These are phyloP conservation scores for Baryphthengus martii DNA, from an alignment of 2,113 vertebrate species.

Conservation along the genomic window DNA sequence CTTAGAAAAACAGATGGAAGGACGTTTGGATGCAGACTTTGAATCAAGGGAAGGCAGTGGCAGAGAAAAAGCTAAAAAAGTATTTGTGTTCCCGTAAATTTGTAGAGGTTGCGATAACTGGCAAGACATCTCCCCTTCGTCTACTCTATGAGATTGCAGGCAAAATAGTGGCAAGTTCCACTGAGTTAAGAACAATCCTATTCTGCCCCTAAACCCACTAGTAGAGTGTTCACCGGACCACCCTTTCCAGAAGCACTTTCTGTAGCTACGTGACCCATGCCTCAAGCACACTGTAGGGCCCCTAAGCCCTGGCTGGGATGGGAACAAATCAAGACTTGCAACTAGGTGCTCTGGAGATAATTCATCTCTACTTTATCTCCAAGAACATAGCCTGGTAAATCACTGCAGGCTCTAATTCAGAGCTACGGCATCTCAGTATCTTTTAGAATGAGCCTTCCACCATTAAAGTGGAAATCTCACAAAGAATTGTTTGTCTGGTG, in stretches of 20 bases:
- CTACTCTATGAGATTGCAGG: background rate
- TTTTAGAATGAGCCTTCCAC: background rate
- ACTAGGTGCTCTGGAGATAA: background rate
- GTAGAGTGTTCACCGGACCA: background rate
- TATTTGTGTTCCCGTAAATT: background rate
- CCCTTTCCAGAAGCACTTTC: background rate
- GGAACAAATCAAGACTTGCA: background rate
- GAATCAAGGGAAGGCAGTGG: background rate
- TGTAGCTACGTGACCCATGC: background rate
- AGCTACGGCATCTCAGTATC: background rate
- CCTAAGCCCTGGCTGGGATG: background rate
- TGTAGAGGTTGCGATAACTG: background rate
- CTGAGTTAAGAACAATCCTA: background rate
- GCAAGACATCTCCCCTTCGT: background rate
- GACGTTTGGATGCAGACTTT: background rate
- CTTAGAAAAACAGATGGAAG: background rate
- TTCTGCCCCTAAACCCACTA: background rate
- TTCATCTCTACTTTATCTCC: background rate
- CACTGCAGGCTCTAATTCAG: background rate
- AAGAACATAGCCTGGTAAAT: background rate
- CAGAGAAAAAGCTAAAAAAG: background rate
- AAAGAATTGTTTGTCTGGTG: background rate
- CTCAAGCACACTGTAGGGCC: background rate
- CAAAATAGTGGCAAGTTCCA: background rate
- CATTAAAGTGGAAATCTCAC: background rate